Base-by-base conservation (phyloP, 2,113 vertebrate genomes). In the Etia nguti region DNA sequence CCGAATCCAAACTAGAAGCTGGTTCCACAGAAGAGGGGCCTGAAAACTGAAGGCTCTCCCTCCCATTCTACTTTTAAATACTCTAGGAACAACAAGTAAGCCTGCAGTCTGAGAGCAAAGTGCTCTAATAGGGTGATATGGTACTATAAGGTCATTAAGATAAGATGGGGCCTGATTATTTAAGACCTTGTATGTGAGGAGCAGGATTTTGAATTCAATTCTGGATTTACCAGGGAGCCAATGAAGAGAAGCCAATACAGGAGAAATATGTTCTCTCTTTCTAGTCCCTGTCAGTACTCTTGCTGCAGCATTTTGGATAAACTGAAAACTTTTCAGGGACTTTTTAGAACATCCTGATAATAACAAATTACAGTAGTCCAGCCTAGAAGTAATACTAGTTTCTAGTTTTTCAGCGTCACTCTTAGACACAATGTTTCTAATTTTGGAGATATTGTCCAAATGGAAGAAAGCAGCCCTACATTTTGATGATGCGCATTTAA, bases 241-340 rank as follows among this genome's bases (percentile, higher is more conserved):
- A 12, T 36, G 18, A 65, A 65, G 31, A n/a, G 31, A 62, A 36
- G 59, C 60, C 60, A 8, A n/a, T 65, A n/a, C 3, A 65, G 18
- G 31, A 3, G 31, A 65, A 65, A 65, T 36, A 65, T 65, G 10
- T 10, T 0, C 0, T 65, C 60, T 65, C 60, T 3, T 65, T 65
- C 31, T 36, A 65, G 8, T 65, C 10, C 60, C 60, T 36, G 31
- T 65, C 60, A 65, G 18, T 65, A 65, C 60, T 65, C 31, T 36
- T 65, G 18, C 59, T 65, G 60, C 60, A 65, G 31, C 10, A 65
- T 36, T 65, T 65, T 65, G 60, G 31, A 65, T 65, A 18, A 65
- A 65, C n/a, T 1, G 18, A 65, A 65, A 36, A 36, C 60, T 12
- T 65, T 36, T 36, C 10, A 65, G 31, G n/a, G n/a, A n/a, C n/a